Evolutionary conservation across 2,888 invertebrate genomes (phyloP).

Genomic region (Ichneumoninae sp.): DNA sequence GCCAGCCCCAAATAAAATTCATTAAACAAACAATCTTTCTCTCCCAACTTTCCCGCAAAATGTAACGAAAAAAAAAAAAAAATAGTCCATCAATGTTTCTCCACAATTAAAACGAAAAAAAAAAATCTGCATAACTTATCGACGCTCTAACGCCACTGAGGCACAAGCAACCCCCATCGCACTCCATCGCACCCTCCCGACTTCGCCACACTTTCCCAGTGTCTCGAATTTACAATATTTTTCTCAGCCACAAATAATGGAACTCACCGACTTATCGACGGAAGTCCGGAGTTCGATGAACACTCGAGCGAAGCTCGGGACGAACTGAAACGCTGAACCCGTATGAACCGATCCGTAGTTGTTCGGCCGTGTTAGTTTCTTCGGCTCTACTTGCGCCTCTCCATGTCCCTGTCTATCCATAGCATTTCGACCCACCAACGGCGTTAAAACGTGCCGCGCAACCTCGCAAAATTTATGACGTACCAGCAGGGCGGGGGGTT

Average conservation of each 20-base stretch:
- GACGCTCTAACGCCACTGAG: no score
- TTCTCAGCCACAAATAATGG: not conserved
- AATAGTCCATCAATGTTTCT: no score
- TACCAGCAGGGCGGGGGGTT: conserved; percentile 31
- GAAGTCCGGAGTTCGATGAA: conserved; percentile 65
- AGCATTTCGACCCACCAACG: conserved; percentile 66
- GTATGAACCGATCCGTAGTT: conserved; percentile 70
- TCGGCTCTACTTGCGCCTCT: conserved; percentile 55
- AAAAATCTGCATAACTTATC: no score
- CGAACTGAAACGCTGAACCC: conserved; percentile 73
- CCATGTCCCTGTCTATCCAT: conserved; percentile 61
- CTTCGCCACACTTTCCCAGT: not conserved
- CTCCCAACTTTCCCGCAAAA: no score
- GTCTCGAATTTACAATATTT: not conserved
- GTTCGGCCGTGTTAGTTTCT: conserved; percentile 62
- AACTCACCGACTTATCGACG: conserved; percentile 63
- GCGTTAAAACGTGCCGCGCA: conserved; percentile 74
- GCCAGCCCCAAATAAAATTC: no score
- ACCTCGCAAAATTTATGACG: conserved; percentile 77
- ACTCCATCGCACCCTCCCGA: no score
- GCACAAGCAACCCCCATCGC: no score
- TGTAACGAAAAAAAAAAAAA: no score
- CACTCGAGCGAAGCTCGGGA: conserved; percentile 74
- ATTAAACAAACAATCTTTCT: no score
- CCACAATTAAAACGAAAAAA: no score